These are phyloP conservation scores for Takifugu flavidus DNA, from an alignment of 2,113 vertebrate genomes.

Conservation along the genomic window DNA sequence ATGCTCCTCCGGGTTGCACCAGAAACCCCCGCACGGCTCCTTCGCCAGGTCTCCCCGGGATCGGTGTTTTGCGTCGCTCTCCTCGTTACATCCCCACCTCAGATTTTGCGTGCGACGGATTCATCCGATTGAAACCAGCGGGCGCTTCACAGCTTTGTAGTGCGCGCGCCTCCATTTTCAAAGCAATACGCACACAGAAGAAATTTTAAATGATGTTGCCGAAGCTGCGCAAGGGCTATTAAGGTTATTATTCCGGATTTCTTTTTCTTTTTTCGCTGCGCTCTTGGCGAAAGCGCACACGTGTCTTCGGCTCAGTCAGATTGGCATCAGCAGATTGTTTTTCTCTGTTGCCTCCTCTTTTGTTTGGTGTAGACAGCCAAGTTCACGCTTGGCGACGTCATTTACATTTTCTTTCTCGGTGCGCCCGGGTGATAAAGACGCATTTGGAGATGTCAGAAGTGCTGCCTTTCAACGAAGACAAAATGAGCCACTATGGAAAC, in stretches of 20 bases:
- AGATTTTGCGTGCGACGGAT: conserved; percentile 31
- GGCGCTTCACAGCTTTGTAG: not conserved
- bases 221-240: conserved; percentile 42
- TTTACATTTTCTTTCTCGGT: conserved; percentile 35
- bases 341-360: not conserved
- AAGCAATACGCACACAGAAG: conserved; percentile 37
- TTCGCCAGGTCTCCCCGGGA: conserved; percentile 60
- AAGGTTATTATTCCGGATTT: conserved; percentile 17
- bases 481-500: conserved; percentile 91
- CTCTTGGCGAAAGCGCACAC: conserved; percentile 60
- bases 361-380: conserved; percentile 27
- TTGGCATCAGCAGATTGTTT: conserved; percentile 41
- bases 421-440: conserved; percentile 66
- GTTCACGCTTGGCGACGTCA: conserved; percentile 39
- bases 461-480: conserved; percentile 93
- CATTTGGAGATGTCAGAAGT: conserved; percentile 89
- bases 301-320: conserved; percentile 62
- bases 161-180: conserved; percentile 55
- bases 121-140: not conserved
- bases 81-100: conserved; percentile 72
- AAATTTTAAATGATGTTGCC: conserved; percentile 55
- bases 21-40: conserved; percentile 51
- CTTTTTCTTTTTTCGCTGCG: not conserved
- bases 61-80: conserved; percentile 74
- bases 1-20: conserved; percentile 47